A percentile compares a stretch with the other conserved stretches of the same genome.
phyloP scores from a whole-genome alignment of 2,113 vertebrate species.

The Salvelinus namaycush region DNA sequence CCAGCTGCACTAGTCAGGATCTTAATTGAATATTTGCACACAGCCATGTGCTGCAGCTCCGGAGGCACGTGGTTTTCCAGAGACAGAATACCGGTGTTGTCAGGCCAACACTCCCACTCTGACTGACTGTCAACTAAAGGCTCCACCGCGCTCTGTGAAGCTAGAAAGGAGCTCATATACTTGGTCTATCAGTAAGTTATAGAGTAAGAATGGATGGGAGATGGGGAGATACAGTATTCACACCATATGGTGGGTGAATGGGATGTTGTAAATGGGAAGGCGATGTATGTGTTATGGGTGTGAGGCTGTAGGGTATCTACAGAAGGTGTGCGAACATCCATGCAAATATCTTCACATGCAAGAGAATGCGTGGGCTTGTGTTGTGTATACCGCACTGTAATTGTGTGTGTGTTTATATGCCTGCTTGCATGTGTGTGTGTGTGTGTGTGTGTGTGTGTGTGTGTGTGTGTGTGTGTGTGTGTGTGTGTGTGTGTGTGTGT shows the following conservation, averaged over 20 bases:
- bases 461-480: no score
- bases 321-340: no score
- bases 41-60: slow-evolving; percentile 34
- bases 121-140: slow-evolving; percentile 52
- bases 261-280: no score
- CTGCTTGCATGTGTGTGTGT: background rate
- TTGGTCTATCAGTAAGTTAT: slow-evolving; percentile 20
- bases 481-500: no score
- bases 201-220: background rate
- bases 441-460: background rate
- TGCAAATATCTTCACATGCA: no score
- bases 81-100: slow-evolving; percentile 42
- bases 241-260: background rate
- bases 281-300: no score
- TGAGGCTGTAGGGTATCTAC: no score
- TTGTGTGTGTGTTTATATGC: background rate
- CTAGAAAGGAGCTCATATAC: slow-evolving; percentile 33
- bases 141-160: slow-evolving; percentile 40
- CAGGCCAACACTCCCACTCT: slow-evolving; percentile 48
- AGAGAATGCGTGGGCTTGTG: background rate
- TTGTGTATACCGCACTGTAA: background rate
- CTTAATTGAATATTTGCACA: slow-evolving; percentile 62
- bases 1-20: slow-evolving; percentile 29
- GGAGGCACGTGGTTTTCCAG: slow-evolving; percentile 1
- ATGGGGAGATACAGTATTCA: background rate